Percentiles rank a stretch among this genome's conserved stretches.
Evolutionary conservation across 53 echinoderm and acorn worm species (phyloP).

Genomic region (Paelopatides confundens): DNA sequence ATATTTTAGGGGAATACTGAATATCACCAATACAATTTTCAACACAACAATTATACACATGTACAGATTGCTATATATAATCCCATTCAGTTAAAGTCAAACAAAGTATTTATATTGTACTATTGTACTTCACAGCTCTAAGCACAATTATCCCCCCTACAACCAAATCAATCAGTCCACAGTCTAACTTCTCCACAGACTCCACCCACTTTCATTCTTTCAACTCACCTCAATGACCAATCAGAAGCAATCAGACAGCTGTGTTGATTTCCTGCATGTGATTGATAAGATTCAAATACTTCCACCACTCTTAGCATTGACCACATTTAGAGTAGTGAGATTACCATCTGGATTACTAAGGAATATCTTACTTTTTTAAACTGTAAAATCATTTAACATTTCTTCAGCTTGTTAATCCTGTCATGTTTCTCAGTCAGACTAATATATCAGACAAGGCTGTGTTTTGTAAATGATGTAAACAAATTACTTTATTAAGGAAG

Average conservation of each 20-base stretch:
- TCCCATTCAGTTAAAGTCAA: no score
- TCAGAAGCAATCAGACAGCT: not conserved
- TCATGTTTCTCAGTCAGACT: no score
- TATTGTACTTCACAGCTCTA: no score
- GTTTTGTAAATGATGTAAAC: no score
- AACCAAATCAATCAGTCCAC: constrained; percentile 1
- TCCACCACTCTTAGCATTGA: not conserved
- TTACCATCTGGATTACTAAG: not conserved
- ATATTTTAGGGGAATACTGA: no score
- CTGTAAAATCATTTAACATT: not conserved
- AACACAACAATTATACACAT: no score
- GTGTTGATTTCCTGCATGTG: not conserved
- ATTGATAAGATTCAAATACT: not conserved
- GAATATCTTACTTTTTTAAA: not conserved
- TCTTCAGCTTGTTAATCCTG: no score
- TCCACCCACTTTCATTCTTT: constrained; percentile 6
- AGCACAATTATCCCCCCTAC: not conserved
- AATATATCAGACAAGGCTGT: no score
- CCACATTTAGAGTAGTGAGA: not conserved
- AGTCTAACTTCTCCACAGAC: not conserved
- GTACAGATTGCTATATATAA: no score
- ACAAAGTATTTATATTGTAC: no score
- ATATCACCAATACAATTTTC: no score
- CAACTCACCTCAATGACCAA: not conserved
- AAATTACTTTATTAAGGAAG: constrained; percentile 2